Evolutionary conservation across 2,113 vertebrate genomes (phyloP).

Genomic region (Macquaria australasica): DNA sequence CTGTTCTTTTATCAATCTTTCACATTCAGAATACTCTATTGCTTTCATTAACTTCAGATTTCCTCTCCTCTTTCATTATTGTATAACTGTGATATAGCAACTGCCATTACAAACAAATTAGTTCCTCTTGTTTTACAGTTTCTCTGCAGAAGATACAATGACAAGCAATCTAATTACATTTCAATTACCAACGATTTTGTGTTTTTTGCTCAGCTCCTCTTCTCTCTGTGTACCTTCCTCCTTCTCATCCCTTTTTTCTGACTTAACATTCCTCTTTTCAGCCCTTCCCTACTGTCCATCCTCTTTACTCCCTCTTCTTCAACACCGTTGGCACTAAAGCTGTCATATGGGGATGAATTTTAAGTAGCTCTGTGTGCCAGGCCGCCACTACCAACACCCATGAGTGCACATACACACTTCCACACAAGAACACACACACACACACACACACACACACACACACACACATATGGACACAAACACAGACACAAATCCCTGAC

Average conservation of each 20-base stretch:
- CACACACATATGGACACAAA: neutral
- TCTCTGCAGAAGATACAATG: slow-evolving; percentile 7
- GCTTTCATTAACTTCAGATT: slow-evolving; percentile 10
- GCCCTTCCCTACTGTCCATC: neutral
- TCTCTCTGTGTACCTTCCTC: neutral
- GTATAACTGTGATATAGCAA: slow-evolving; percentile 11
- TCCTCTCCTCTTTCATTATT: slow-evolving; percentile 3
- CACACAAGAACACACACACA: neutral
- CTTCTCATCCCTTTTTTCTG: neutral
- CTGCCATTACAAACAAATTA: slow-evolving; percentile 25
- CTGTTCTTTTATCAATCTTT: neutral
- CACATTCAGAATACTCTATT: slow-evolving; percentile 3
- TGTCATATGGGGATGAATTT: slow-evolving; percentile 27
- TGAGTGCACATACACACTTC: neutral
- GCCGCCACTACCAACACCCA: slow-evolving; percentile 6
- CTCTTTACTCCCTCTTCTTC: neutral
- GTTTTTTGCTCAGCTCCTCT: neutral
- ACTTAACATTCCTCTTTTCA: neutral
- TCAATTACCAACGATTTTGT: neutral
- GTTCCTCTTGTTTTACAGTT: slow-evolving; percentile 1
- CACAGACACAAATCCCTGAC: slow-evolving; percentile 33
- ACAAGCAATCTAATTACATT: neutral
- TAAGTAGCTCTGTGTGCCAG: slow-evolving; percentile 24
- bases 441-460: too few species aligned
- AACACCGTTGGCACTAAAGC: neutral